Evolutionary conservation across 2,888 invertebrate species (phyloP).

Genomic region (Chrysina gloriosa): DNA sequence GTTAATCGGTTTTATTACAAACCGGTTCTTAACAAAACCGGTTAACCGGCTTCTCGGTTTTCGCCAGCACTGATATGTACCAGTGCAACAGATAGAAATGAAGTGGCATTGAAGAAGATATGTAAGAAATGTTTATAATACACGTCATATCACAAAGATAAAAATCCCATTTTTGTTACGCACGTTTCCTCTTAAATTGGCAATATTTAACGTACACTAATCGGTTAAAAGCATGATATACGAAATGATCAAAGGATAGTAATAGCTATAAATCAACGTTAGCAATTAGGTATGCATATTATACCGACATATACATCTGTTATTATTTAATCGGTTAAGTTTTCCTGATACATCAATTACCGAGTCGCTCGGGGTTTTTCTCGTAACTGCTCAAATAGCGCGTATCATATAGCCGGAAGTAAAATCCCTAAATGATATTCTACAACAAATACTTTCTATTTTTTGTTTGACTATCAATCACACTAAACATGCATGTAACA

Average conservation of each 20-base stretch:
- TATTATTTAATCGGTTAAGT: conserved; percentile 16
- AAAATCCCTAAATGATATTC: conserved; percentile 4
- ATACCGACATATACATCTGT: conserved; percentile 18
- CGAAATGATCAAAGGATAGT: conserved; percentile 5
- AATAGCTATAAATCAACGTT: conserved; percentile 16
- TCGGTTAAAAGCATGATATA: too few species aligned
- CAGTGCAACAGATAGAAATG: too few species aligned
- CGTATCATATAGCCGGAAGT: conserved; percentile 9
- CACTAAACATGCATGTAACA: not conserved
- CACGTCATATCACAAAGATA: too few species aligned
- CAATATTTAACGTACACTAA: too few species aligned
- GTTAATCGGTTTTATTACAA: too few species aligned
- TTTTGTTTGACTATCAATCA: conserved; percentile 24
- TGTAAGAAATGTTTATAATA: too few species aligned
- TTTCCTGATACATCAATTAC: conserved; percentile 29
- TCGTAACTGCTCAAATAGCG: conserved; percentile 11
- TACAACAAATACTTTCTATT: conserved; percentile 29
- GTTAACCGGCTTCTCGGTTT: too few species aligned
- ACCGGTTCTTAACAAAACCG: too few species aligned
- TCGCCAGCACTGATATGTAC: too few species aligned
- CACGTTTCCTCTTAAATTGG: too few species aligned
- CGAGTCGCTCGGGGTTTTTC: conserved; percentile 29
- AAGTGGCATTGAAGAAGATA: too few species aligned
- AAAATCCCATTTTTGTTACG: too few species aligned
- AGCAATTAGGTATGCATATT: conserved; percentile 1